Evolutionary conservation across 1,140 invertebrate genomes (phyloP).

Genomic region (Drosophila burlai): DNA sequence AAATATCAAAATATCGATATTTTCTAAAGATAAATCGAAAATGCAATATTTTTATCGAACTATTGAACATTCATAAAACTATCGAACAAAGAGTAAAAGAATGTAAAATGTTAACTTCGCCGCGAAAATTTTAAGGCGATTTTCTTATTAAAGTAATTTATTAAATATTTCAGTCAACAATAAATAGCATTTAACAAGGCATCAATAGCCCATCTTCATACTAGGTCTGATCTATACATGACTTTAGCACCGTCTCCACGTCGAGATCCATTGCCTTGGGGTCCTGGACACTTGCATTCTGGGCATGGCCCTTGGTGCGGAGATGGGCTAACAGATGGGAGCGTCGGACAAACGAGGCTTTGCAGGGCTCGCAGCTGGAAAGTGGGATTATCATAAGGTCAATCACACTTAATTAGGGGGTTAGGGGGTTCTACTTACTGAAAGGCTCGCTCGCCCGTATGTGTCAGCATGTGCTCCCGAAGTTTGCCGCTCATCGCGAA

Average conservation of each 20-base stretch:
- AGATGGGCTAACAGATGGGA: conserved; percentile 55
- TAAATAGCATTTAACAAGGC: not conserved
- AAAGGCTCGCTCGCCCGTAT: conserved; percentile 91
- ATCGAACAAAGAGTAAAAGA: too few relatives aligned
- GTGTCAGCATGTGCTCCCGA: conserved; percentile 98
- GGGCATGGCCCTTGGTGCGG: conserved; percentile 62
- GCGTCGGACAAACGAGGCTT: conserved; percentile 63
- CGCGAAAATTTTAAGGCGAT: too few relatives aligned
- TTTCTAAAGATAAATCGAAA: too few relatives aligned
- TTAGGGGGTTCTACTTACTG: conserved; percentile 54
- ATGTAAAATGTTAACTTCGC: too few relatives aligned
- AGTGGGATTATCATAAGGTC: conserved; percentile 5
- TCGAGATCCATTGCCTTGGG: conserved; percentile 40
- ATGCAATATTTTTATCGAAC: too few relatives aligned
- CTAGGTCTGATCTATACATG: conserved; percentile 6
- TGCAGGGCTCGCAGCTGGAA: conserved; percentile 62
- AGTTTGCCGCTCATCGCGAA: conserved; percentile 99
- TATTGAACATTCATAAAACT: too few relatives aligned
- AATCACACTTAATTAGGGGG: not conserved
- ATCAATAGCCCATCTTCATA: too few relatives aligned
- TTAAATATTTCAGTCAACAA: not conserved
- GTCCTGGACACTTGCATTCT: conserved; percentile 18
- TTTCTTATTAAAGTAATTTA: not conserved
- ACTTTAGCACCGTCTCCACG: conserved; percentile 42
- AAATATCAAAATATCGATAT: too few relatives aligned